Conservation (phyloP, 2,113 vertebrate genomes). For the Microtus richardsoni region DNA sequence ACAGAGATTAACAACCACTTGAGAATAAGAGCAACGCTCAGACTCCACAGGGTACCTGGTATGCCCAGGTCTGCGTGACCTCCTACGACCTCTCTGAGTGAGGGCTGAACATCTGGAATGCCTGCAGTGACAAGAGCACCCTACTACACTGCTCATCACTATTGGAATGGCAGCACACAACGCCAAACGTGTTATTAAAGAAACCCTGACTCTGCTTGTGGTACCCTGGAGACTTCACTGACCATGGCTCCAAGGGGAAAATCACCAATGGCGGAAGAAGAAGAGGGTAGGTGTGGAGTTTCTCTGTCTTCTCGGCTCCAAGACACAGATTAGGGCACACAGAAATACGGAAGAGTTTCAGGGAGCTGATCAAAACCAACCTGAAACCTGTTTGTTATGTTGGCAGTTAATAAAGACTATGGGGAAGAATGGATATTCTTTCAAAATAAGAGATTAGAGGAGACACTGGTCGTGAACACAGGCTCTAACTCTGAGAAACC, state of each 20-base stretch:
- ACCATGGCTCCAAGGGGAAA: background rate
- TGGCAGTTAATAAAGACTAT: background rate
- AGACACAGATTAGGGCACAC: background rate
- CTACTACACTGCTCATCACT: background rate
- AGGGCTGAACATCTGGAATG: background rate
- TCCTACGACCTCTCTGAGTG: fast-evolving
- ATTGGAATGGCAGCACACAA: background rate
- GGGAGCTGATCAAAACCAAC: background rate
- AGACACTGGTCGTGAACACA: background rate
- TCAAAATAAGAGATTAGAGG: background rate
- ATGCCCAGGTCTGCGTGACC: background rate
- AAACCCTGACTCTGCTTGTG: background rate
- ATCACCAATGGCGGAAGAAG: background rate
- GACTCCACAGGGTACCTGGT: fast-evolving
- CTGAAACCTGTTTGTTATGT: background rate
- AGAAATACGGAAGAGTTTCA: background rate
- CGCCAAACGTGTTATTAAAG: background rate
- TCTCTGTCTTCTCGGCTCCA: background rate
- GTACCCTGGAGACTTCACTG: background rate
- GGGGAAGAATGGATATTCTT: background rate
- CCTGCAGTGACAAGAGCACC: background rate
- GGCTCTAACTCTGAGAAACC: background rate
- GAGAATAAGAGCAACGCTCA: background rate
- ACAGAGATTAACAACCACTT: background rate
- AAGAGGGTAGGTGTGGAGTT: too few relatives aligned